Conservation (phyloP, 1,140 invertebrate species). For the Sarcophaga bullata region DNA sequence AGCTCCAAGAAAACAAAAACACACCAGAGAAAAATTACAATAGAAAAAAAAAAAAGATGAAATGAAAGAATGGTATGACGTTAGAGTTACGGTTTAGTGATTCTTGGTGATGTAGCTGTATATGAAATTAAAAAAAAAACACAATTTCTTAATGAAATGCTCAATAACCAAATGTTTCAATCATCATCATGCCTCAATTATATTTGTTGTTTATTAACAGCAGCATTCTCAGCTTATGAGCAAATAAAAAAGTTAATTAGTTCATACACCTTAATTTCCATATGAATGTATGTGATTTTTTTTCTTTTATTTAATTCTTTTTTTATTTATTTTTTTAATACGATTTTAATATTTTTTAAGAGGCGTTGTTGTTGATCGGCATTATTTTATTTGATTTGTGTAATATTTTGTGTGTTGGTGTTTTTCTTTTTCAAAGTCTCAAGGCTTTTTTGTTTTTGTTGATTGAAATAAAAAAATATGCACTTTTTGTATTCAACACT, state of each 20-base stretch:
- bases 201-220: not conserved
- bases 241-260: not conserved
- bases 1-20: constrained; percentile 11
- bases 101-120: constrained; percentile 1
- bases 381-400: not conserved
- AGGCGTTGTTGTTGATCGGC: constrained; percentile 15
- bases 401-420: constrained; percentile 10
- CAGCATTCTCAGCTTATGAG: not conserved
- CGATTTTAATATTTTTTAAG: not conserved
- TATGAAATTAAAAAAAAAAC: not conserved
- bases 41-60: constrained; percentile 6
- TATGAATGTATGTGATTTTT: not conserved
- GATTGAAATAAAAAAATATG: constrained; percentile 5
- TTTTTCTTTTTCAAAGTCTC: not conserved
- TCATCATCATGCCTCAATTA: not conserved
- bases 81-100: constrained; percentile 18
- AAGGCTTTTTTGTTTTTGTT: constrained; percentile 6
- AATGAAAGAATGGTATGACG: not conserved
- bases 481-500: constrained; percentile 25
- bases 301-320: constrained; percentile 9
- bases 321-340: not conserved
- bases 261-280: constrained; percentile 26
- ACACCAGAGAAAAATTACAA: not conserved
- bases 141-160: not conserved
- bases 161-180: constrained; percentile 13